Percentiles rank a stretch among this genome's conserved stretches.
These are phyloP conservation scores for Macrosoma leucophasiata DNA, from an alignment of 2,888 invertebrate species.

Conservation along the genomic window DNA sequence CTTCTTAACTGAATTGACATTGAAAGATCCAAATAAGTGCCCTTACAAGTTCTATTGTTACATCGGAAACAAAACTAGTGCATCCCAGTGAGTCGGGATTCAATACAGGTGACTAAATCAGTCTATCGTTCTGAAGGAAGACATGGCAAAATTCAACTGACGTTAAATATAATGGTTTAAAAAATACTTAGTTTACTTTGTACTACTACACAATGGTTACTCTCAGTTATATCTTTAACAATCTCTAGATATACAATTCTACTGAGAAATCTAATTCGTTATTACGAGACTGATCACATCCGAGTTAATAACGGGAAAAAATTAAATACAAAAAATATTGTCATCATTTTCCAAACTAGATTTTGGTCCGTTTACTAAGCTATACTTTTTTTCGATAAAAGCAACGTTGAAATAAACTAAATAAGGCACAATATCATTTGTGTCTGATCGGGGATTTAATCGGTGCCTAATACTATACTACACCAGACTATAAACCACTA, in stretches of 20 bases:
- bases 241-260: constrained; percentile 50
- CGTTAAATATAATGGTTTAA: constrained; percentile 30
- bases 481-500: constrained; percentile 49
- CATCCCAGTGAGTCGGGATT: constrained; percentile 66
- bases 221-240: constrained; percentile 36
- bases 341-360: constrained; percentile 51
- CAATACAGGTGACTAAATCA: constrained; percentile 53
- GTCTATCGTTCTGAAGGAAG: constrained; percentile 65
- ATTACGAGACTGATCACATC: constrained; percentile 29
- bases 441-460: constrained; percentile 52
- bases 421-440: constrained; percentile 66
- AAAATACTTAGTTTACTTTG: constrained; percentile 62
- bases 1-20: constrained; percentile 15
- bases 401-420: constrained; percentile 41
- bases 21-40: constrained; percentile 59
- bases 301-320: constrained; percentile 49
- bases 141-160: constrained; percentile 39
- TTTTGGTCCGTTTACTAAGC: constrained; percentile 62
- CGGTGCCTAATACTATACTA: constrained; percentile 41
- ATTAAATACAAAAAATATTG: constrained; percentile 68
- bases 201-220: constrained; percentile 59
- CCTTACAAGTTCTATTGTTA: constrained; percentile 41
- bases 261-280: constrained; percentile 37
- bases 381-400: too few relatives aligned
- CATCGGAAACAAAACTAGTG: constrained; percentile 55